Evolutionary conservation across 2,113 vertebrate genomes (phyloP).

Genomic region (Cavia porcellus): DNA sequence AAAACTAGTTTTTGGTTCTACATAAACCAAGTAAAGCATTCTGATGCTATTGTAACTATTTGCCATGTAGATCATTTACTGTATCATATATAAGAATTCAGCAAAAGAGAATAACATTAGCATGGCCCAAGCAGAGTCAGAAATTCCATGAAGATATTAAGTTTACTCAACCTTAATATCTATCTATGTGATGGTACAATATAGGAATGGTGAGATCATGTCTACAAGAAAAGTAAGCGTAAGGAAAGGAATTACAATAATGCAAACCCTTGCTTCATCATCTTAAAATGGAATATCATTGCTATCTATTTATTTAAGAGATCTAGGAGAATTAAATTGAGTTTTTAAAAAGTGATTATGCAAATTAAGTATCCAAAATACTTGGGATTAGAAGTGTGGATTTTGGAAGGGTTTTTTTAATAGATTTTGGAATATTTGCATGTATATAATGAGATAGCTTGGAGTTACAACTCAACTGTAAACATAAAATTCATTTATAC

Average conservation of each 20-base stretch:
- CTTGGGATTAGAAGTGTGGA: not conserved
- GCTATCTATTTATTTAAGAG: constrained; percentile 53
- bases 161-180: constrained; percentile 28
- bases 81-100: constrained; percentile 6
- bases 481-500: not conserved
- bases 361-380: not conserved
- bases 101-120: not conserved
- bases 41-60: not conserved
- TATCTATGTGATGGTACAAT: constrained; percentile 59
- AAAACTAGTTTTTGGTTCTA: not conserved
- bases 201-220: constrained; percentile 72
- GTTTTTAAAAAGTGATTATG: not conserved
- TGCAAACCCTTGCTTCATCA: constrained; percentile 51
- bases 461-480: not conserved
- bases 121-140: constrained; percentile 44
- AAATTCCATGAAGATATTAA: constrained; percentile 59
- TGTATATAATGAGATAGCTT: not conserved
- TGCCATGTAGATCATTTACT: not conserved
- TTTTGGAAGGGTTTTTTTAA: not conserved
- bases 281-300: constrained; percentile 30
- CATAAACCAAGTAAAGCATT: not conserved
- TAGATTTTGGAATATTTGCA: not conserved
- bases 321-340: constrained; percentile 20
- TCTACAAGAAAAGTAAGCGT: constrained; percentile 54
- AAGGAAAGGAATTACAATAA: constrained; percentile 38